Conservation (phyloP, 53 echinoderm and acorn worm species). For the Holothuria leucospilota region DNA sequence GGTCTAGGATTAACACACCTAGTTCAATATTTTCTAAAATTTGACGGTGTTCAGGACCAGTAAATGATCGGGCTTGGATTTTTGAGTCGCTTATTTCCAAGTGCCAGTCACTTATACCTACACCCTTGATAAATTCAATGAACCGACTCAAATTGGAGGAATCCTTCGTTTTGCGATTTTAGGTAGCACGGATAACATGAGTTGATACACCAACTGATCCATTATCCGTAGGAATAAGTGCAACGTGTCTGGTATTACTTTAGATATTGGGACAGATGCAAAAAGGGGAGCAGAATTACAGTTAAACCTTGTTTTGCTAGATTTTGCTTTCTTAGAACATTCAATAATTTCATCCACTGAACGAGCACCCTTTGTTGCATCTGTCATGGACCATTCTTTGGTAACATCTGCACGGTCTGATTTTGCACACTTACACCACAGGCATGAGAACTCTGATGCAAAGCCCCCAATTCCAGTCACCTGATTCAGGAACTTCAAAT, state of each 20-base stretch:
- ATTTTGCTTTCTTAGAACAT: slow-evolving; percentile 46
- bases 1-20: slow-evolving; percentile 45
- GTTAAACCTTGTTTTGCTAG: slow-evolving; percentile 55
- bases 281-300: slow-evolving; percentile 53
- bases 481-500: slow-evolving; percentile 75
- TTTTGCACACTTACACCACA: slow-evolving; percentile 76
- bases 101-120: slow-evolving; percentile 51
- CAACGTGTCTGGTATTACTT: slow-evolving; percentile 57
- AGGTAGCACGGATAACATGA: slow-evolving; percentile 36
- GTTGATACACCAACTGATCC: slow-evolving; percentile 71
- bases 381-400: slow-evolving; percentile 71
- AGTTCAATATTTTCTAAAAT: slow-evolving; percentile 53
- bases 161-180: slow-evolving; percentile 22
- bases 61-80: slow-evolving; percentile 49
- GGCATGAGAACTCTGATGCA: slow-evolving; percentile 62
- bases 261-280: slow-evolving; percentile 47
- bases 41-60: slow-evolving; percentile 60
- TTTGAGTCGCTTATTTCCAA: slow-evolving; percentile 35
- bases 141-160: slow-evolving; percentile 50
- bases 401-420: slow-evolving; percentile 48
- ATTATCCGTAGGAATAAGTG: slow-evolving; percentile 66
- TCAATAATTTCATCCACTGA: slow-evolving; percentile 63
- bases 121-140: slow-evolving; percentile 42
- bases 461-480: slow-evolving; percentile 76
- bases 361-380: slow-evolving; percentile 54